Base-by-base conservation (phyloP, 1,140 invertebrate species). In the Euglossa dilemma region DNA sequence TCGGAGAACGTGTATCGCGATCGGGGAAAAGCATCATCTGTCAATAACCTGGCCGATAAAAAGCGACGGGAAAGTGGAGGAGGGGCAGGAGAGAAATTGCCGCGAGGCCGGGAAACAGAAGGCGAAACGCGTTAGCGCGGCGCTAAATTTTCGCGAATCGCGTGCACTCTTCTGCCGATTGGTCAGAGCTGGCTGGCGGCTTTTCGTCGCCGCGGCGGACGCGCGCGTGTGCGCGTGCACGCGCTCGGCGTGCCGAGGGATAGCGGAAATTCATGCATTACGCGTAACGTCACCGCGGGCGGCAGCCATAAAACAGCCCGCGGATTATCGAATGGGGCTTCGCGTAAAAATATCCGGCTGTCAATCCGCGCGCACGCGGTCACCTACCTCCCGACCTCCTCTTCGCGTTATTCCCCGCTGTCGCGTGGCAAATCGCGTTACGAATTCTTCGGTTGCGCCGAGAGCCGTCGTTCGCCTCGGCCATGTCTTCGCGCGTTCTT, bases 261-360 rank as follows among this genome's bases (percentile, higher is more conserved):
- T 84, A 83, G 64, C 84, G 85, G 80, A 87, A 91, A 90, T 87
- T 89, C 85, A 85, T 86, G 87, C 75, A 74, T 84, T 83, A 90
- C 86, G 85, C 79, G 90, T 89, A 83, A 92, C 88, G 89, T 90
- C 89, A 90, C 85, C 72, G 83, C 80, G 80, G 80, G 72, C 78
- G 76, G 92, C 92, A 92, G 90, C 88, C 92, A 92, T 93, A 93
- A 93, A 93, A 93, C 90, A 85, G 83, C 86, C 72, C 86, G 85
- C 86, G 91, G 88, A 93, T 93, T 92, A 93, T 92, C 89, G 89
- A 92, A 89, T 88, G 89, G 87, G 91, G 90, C 89, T 92, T 93
- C 93, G 90, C 89, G 91, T 92, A 92, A 92, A 93, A 93, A 93
- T 93, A 93, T 91, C 89, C 88, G 85, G 64, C 82, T 90, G 92